Evolutionary conservation across 2,113 vertebrate species (phyloP), one percentile per base, ranked within the genome.

Genomic region (Aspiorhynchus laticeps): DNA sequence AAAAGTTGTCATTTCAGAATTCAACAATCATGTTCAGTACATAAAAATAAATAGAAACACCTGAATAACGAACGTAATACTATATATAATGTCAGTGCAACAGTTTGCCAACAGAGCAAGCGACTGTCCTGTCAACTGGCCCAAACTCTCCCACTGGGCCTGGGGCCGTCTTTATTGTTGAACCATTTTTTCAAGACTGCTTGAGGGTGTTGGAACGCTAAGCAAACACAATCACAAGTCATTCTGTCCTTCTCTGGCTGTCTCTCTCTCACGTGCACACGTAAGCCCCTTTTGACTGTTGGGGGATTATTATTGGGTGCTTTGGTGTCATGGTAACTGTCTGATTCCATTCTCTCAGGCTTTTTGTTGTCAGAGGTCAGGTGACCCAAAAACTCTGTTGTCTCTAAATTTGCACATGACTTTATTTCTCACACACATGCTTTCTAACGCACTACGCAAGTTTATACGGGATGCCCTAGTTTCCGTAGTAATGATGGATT

Each of bases 311-410:
- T 90, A 88, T 86, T 31, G 87, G 89, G 83, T 84, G 75, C 80
- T 63, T 53, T 69, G 84, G 85, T 88, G 87, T 86, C 89, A 90
- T 88, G 71, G 86, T 67, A 76, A 71, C 86, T 85, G 83, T 89
- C n/a, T 12, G 88, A 88, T 85, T 88, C 90, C 86, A 80, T 88
- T 85, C 91, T 93, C 89, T 91, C 91, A 91, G 88, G 51, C 84
- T 91, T 90, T 91, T 91, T 92, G 91, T 91, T 79, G 86, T 91
- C 46, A 19, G 77, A 89, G 91, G 92, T 92, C 78, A 91, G 87
- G 87, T 93, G 90, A 90, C 89, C 89, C 89, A 81, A 86, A 92
- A 92, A 75, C 71, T 76, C 73, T 15, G 53, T 65, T 89, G 77
- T 80, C 43, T 86, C 26, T 63, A 33, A 86, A 61, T 87, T 89